These are phyloP conservation scores for Lagodon rhomboides DNA, from an alignment of 2,797 vertebrate genomes.

Conservation along the genomic window DNA sequence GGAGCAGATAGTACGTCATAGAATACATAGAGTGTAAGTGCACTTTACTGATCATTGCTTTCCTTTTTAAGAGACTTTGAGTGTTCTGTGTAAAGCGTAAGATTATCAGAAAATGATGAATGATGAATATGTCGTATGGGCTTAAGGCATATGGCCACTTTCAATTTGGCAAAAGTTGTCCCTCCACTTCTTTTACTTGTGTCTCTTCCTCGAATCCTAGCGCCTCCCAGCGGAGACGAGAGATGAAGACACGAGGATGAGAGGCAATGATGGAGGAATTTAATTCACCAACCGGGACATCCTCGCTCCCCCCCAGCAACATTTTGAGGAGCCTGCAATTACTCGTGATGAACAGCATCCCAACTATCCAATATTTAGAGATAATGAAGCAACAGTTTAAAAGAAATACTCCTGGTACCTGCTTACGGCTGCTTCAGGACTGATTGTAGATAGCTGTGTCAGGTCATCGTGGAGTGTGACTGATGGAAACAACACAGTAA, in stretches of 20 bases:
- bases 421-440: not conserved
- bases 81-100: not conserved
- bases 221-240: not conserved
- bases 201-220: constrained; percentile 2
- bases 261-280: not conserved
- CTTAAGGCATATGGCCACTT: not conserved
- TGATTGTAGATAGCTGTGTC: not conserved
- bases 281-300: not conserved
- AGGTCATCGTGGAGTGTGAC: not conserved
- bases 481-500: not conserved
- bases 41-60: constrained; percentile 3
- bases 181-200: not conserved
- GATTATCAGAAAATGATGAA: not conserved
- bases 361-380: not conserved
- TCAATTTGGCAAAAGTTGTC: constrained; percentile 4
- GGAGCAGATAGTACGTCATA: not conserved
- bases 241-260: not conserved
- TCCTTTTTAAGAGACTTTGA: not conserved
- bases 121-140: not conserved
- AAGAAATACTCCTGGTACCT: not conserved
- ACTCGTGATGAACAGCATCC: not conserved
- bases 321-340: not conserved
- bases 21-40: not conserved
- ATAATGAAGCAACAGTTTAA: not conserved
- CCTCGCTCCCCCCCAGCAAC: too few relatives aligned